Base-by-base conservation (phyloP, 2,888 invertebrate species). In the Ypsolopha scabrella region DNA sequence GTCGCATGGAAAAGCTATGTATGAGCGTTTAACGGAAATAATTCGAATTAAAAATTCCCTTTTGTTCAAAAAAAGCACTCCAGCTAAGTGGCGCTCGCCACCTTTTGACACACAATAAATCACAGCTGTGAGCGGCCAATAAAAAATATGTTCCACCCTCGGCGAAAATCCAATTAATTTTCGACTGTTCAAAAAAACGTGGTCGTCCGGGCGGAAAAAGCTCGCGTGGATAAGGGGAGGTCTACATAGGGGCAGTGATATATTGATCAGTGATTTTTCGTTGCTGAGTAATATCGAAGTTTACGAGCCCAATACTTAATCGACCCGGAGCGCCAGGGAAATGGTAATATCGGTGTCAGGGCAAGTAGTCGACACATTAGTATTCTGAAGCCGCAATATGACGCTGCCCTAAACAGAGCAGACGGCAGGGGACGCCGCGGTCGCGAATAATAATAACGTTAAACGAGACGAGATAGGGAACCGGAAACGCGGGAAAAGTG, bases 91-190 rank as follows among this genome's bases (percentile, higher is more conserved):
- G 79, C 80, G 79, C 75, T 82, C 83, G 78, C 83, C 83, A 83
- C 83, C 83, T 82, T 82, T 80, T 83, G 83, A 85, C 82, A 82
- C 78, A 81, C 81, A 78, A 85, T 86, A 85, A 85, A 86, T 86
- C 85, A 85, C 75, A 74, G 74, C 75, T 72, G 75, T 75, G 81
- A 81, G 79, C 80, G 81, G 79, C 80, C 79, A 82, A 83, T 83
- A 85, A 83, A 85, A 83, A 83, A 85, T 83, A 81, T 83, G 83
- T 82, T 83, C 76, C 80, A 81, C 83, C 85, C 85, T 81, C 85
- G 75, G 79, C 78, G 82, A 81, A 85, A 83, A 85, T 83, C 83
- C 85, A 86, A 86, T 86, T 86, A 86, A 86, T 85, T 86, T 85
- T 82, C 81, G 81, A 75, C 73, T 72, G 76, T 75, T 75, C 80